Evolutionary conservation across 2,797 vertebrate genomes (phyloP), one percentile per base, ranked within the genome.

Genomic region (Fistularia commersonii): DNA sequence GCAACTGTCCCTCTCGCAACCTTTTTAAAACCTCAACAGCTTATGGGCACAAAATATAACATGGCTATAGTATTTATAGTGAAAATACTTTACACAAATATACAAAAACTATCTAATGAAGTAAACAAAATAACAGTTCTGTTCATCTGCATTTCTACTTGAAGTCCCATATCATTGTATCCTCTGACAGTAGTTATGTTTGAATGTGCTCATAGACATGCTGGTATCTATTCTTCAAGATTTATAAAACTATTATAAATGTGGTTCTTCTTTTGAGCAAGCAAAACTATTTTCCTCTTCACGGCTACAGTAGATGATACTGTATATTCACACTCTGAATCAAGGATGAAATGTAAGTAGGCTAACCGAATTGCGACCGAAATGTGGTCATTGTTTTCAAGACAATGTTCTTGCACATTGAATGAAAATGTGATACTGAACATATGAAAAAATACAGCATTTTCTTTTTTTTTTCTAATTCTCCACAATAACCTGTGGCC

Each of bases 1-100:
- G 1, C 12, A n/a, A 4, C 23, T 23, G 23, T 23, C 23, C 23
- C 23, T 23, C 23, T n/a, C n/a, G n/a, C n/a, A n/a, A n/a, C n/a
- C n/a, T 23, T 23, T 4, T 23, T 23, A 23, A 23, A 23, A 23
- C 23, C 4, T 23, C 23, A 2, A 23, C 23, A 23, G 23, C 23
- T 23, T 23, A 23, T 23, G 23, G 23, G 4, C 23, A 23, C 4
- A 23, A 23, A 23, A 23, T 23, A 23, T 23, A 23, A 41, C 39
- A 41, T 41, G 39, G 13, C 8, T 14, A 42, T 61, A 34, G 8
- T 35, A 70, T 47, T 44, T 45, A 44, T 11, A 3, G 13, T 46
- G n/a, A 63, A 57, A 66, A 57, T 34, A 51, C 15, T 63, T 61
- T 40, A 51, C 45, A 66, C 14, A 64, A 64, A 61, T 67, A 7